Percentiles rank a stretch among this genome's conserved stretches.
These are phyloP conservation scores for Synanthedon vespiformis DNA, from an alignment of 2,888 invertebrate genomes.

Conservation along the genomic window DNA sequence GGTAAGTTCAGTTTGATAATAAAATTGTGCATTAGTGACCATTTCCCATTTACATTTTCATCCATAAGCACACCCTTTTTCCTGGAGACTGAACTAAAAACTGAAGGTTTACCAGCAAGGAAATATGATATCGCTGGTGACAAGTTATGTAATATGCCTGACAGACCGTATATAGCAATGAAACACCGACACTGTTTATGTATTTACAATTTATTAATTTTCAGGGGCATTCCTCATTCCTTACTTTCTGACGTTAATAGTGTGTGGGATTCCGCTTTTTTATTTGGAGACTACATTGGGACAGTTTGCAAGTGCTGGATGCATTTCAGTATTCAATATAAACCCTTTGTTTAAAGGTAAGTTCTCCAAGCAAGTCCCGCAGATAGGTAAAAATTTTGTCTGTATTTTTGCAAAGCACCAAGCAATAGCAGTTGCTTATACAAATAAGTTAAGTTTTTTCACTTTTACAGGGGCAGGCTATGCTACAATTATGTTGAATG, in stretches of 20 bases:
- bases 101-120: too few relatives aligned
- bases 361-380: neutral
- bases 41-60: neutral
- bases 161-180: neutral
- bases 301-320: slow-evolving; percentile 86
- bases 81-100: too few relatives aligned
- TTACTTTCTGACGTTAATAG: slow-evolving; percentile 81
- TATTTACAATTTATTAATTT: slow-evolving; percentile 10
- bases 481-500: slow-evolving; percentile 83
- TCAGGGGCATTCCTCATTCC: slow-evolving; percentile 90
- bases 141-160: too few relatives aligned
- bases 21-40: slow-evolving; percentile 2
- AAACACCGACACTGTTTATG: neutral
- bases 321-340: slow-evolving; percentile 83
- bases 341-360: slow-evolving; percentile 89
- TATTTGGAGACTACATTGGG: slow-evolving; percentile 89
- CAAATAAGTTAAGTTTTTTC: slow-evolving; percentile 1
- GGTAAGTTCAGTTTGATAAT: slow-evolving; percentile 59
- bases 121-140: too few relatives aligned
- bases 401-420: slow-evolving; percentile 3
- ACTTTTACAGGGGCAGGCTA: slow-evolving; percentile 83
- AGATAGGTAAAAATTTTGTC: neutral
- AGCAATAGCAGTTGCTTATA: neutral
- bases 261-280: slow-evolving; percentile 89
- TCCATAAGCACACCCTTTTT: neutral